Evolutionary conservation across 2,888 invertebrate species (phyloP).

Genomic region (Saturnia pavonia): DNA sequence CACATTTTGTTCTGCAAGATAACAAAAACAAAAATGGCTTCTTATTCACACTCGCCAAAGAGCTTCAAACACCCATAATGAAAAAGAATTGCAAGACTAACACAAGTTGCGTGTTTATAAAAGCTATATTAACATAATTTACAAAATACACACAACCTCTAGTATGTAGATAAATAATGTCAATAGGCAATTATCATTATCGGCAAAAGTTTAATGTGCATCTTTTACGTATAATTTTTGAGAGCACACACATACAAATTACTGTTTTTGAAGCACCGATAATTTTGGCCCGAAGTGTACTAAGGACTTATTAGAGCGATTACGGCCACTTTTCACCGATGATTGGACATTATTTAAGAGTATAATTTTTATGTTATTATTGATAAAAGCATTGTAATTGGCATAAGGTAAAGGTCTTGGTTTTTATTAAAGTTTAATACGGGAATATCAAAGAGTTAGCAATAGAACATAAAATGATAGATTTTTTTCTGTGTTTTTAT

Average conservation of each 20-base stretch:
- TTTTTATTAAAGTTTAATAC: constrained; percentile 7
- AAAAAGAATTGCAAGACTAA: not conserved
- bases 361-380: constrained; percentile 68
- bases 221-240: constrained; percentile 41
- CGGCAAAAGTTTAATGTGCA: constrained; percentile 38
- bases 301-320: constrained; percentile 68
- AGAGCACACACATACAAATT: constrained; percentile 53
- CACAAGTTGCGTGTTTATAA: not conserved
- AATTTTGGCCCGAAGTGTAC: constrained; percentile 61
- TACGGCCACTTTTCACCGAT: constrained; percentile 66
- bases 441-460: no score
- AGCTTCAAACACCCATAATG: not conserved
- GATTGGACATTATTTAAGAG: constrained; percentile 70
- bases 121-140: not conserved
- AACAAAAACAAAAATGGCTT: not conserved
- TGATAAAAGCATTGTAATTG: constrained; percentile 66
- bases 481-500: no score
- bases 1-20: no score
- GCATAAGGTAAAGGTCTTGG: constrained; percentile 33
- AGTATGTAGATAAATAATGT: constrained; percentile 16
- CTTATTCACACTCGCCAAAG: not conserved
- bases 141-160: constrained; percentile 15
- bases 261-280: constrained; percentile 65
- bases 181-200: constrained; percentile 34
- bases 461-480: no score